Conservation (phyloP, 2,113 vertebrate species). For the Pionites leucogaster region DNA sequence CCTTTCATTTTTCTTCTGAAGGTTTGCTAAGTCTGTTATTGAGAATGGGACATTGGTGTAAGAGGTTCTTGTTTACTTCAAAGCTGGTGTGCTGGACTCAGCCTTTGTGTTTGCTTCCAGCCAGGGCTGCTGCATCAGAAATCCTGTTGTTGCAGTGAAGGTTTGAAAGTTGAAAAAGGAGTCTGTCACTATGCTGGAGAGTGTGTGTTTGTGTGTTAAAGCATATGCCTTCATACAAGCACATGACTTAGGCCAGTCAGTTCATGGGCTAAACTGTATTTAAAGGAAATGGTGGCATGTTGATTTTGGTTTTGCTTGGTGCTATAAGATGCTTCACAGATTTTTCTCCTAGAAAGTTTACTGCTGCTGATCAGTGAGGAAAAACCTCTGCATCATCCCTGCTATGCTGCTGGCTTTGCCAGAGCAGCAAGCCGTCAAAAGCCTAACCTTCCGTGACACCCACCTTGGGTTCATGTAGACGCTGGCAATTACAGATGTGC, state of each 20-base stretch:
- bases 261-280: background rate
- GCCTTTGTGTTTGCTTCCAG: conserved; percentile 31
- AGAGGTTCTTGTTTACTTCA: conserved; percentile 18
- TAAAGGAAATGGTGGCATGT: background rate
- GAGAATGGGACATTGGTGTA: background rate
- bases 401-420: background rate
- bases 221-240: background rate
- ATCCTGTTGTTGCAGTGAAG: background rate
- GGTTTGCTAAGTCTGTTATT: background rate
- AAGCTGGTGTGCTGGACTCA: background rate
- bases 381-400: fast-evolving
- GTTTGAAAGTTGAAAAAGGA: background rate
- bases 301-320: background rate
- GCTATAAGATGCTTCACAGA: background rate
- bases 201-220: fast-evolving
- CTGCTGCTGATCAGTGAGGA: background rate
- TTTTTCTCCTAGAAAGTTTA: background rate
- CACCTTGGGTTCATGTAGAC: fast-evolving
- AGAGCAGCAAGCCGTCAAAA: background rate
- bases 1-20: background rate
- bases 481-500: background rate
- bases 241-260: background rate
- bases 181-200: background rate
- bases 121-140: background rate
- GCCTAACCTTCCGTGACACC: background rate